Conservation (phyloP, 2,888 invertebrate genomes). For the Phyllotreta cruciferae region DNA sequence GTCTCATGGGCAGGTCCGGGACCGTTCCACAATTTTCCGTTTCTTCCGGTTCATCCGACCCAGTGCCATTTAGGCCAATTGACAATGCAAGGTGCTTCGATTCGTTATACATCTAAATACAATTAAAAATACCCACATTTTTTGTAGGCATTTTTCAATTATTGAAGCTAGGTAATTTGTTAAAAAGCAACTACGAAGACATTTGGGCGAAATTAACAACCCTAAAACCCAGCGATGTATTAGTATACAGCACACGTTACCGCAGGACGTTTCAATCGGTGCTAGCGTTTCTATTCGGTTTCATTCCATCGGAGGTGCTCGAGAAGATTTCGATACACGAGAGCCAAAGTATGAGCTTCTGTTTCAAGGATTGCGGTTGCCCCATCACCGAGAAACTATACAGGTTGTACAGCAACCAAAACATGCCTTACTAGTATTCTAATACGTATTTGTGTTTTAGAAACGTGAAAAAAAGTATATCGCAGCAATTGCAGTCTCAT, state of each 20-base stretch:
- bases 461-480: slow-evolving; percentile 67
- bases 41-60: slow-evolving; percentile 70
- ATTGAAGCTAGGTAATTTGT: slow-evolving; percentile 75
- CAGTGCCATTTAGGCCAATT: slow-evolving; percentile 86
- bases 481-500: slow-evolving; percentile 73
- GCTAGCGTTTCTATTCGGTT: slow-evolving; percentile 76
- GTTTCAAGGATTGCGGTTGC: slow-evolving; percentile 86
- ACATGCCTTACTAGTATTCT: too few relatives aligned
- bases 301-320: slow-evolving; percentile 72
- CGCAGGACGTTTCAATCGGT: slow-evolving; percentile 91
- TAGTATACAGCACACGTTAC: slow-evolving; percentile 83
- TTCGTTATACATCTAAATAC: slow-evolving; percentile 2
- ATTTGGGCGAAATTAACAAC: slow-evolving; percentile 61
- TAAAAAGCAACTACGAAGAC: slow-evolving; percentile 67
- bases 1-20: slow-evolving; percentile 79
- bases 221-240: slow-evolving; percentile 65
- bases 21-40: slow-evolving; percentile 85
- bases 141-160: slow-evolving; percentile 71
- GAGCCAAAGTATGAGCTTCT: slow-evolving; percentile 83
- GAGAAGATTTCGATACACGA: slow-evolving; percentile 74
- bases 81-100: slow-evolving; percentile 72
- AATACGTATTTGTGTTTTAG: too few relatives aligned
- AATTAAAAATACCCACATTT: background rate
- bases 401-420: too few relatives aligned
- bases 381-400: slow-evolving; percentile 70